Base-by-base conservation (phyloP, 2,113 vertebrate genomes). In the Xenopus laevis region DNA sequence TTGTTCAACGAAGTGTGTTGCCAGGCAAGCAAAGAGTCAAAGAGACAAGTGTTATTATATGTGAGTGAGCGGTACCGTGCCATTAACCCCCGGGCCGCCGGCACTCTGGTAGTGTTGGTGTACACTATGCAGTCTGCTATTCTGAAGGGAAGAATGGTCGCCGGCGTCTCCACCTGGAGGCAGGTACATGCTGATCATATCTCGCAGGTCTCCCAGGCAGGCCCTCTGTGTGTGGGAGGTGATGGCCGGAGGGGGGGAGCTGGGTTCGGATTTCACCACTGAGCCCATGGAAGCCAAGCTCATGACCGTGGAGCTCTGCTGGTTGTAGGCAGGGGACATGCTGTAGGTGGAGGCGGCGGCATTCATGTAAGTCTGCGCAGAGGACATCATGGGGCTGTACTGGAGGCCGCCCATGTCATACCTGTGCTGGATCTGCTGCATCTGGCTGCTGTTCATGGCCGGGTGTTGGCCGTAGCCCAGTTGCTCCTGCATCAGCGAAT, bases 151-250 rank as follows among this genome's bases (percentile, higher is more conserved):
- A 33, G 94, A 89, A 77, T 95, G 94, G 78, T 98, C 96, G 10
- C 93, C 88, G 78, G 93, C 92, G 30, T 98, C 97, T 65, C 96
- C 97, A 10, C 97, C 95, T 71, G 96, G 96, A 9, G 97, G 97
- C 84, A 99, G 95, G 84, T 99, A 99, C 97, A 99, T 98, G 91
- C 97, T 99, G 86, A 99, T 99, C 97, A 99, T 99, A 84, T 99
- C 96, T 90, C 97, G 88, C 92, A 99, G 92, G 86, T 99, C 97
- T 67, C 97, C 97, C 83, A 99, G 88, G 81, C 97, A 98, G 77
- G 96, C 95, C 78, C 96, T 89, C 4, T 76, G 73, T 53, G 95
- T 96, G 89, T 98, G 97, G 68, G 97, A 96, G 11, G 95, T 84
- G 86, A 98, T 95, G 84, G 96, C 94, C 47, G 95, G 96, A 8